Evolutionary conservation across 2,888 invertebrate species (phyloP), one percentile per base, ranked within the genome.

Genomic region (Tyria jacobaeae): DNA sequence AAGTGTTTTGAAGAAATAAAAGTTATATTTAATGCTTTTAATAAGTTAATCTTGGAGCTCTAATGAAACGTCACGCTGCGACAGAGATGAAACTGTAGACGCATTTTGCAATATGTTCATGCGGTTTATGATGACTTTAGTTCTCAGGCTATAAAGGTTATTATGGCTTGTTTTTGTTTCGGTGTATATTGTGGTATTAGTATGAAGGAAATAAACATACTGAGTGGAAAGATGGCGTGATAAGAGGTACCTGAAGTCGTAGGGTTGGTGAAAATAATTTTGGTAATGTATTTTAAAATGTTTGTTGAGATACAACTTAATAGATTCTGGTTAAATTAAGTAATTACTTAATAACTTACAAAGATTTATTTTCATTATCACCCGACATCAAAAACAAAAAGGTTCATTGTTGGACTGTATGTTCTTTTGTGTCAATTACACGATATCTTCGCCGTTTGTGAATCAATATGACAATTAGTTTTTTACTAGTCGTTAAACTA

Each of bases 21-120:
- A 76, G 60, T 80, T 71, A 76, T 72, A 71, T 68, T n/a, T 70
- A 80, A 75, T 81, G 70, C 77, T 67, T 82, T 85, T 85, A 88
- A 89, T 90, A 90, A 90, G 88, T 89, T 90, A 90, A 90, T 90
- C 89, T 86, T 71, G 63, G 77, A 81, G 78, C 84, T 84, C 81
- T 89, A 89, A 91, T 90, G 88, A 89, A 89, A 89, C 83, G 88
- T 89, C 89, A 88, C 80, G 79, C 78, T 67, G 87, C 74, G 88
- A 87, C 85, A 83, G 73, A 83, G 84, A 85, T 74, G 73, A 72
- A 79, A 77, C 73, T 76, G 70, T 64, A 61, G 67, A 68, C 65
- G 53, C 39, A 60, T 56, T 58, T 62, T 70, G 76, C 75, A 70
- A 68, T 64, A 3, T 59, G 58, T 59, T 7, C 51, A 35, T 5